Percentiles rank a stretch among this genome's conserved stretches.
Conservation (phyloP, 2,888 invertebrate genomes). For the Sisyra terminalis region DNA sequence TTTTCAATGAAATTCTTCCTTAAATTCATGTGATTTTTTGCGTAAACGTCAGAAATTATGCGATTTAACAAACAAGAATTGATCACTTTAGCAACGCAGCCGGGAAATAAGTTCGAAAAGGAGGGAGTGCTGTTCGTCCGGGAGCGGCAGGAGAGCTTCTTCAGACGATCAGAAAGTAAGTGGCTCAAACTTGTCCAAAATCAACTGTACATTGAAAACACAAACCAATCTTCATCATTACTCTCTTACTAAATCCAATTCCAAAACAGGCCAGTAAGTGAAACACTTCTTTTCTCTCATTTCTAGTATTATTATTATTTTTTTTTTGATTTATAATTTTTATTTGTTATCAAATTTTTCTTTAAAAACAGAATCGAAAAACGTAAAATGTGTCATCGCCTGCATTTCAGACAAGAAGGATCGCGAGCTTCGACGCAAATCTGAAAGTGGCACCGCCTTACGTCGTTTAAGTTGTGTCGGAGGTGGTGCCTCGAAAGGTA, state of each 20-base stretch:
- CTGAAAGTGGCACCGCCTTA: slow-evolving; percentile 37
- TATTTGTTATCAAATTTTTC: no score
- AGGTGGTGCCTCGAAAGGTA: slow-evolving; percentile 33
- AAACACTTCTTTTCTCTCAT: no score
- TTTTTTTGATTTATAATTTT: no score
- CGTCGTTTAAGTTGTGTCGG: slow-evolving; percentile 42
- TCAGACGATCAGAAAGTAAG: slow-evolving; percentile 82
- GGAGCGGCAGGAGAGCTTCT: slow-evolving; percentile 83
- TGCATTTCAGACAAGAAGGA: slow-evolving; percentile 22
- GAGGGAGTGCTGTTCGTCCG: slow-evolving; percentile 76
- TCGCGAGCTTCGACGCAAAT: slow-evolving; percentile 22
- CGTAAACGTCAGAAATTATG: slow-evolving; percentile 36
- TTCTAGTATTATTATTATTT: no score
- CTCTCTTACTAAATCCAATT: no score
- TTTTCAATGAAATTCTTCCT: no score
- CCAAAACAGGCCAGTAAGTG: no score
- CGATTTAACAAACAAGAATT: slow-evolving; percentile 84
- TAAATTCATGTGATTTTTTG: neutral
- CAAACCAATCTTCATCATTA: no score
- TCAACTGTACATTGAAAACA: no score
- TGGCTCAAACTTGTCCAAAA: slow-evolving; percentile 13
- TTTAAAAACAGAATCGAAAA: slow-evolving; percentile 7
- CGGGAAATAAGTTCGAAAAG: slow-evolving; percentile 76
- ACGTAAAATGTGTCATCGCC: slow-evolving; percentile 5
- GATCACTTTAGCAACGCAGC: slow-evolving; percentile 68